phyloP scores from a whole-genome alignment of 2,888 invertebrate species.

The Scaptodrosophila latifasciaeformis region DNA sequence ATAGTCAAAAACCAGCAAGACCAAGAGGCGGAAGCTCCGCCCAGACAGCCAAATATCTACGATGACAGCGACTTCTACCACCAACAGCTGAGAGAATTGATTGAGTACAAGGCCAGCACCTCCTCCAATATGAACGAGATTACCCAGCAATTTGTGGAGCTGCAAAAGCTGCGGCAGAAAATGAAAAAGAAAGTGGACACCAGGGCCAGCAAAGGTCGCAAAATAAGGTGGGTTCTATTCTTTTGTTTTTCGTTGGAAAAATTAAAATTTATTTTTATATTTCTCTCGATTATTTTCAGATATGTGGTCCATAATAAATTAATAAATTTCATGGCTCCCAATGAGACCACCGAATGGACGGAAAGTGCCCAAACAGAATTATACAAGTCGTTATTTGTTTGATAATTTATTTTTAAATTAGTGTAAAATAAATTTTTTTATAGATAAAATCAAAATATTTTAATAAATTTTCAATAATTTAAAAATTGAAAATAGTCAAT shows the following conservation, averaged over 20 bases:
- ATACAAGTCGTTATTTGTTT: conserved; percentile 86
- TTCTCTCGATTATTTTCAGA: conserved; percentile 38
- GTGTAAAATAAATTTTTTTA: neutral
- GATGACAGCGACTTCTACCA: conserved; percentile 99
- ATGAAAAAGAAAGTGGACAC: conserved; percentile 96
- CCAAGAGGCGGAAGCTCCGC: conserved; percentile 77
- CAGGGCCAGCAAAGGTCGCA: conserved; percentile 94
- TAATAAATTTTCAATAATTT: too few relatives aligned
- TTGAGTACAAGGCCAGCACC: conserved; percentile 91
- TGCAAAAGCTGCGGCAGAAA: conserved; percentile 93
- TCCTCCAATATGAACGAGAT: conserved; percentile 89
- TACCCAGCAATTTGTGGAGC: conserved; percentile 91
- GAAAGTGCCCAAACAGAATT: conserved; percentile 88
- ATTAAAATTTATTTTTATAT: neutral
- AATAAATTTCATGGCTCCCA: conserved; percentile 93
- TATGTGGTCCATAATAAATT: conserved; percentile 90
- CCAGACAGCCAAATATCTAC: conserved; percentile 82
- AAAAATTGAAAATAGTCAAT: too few relatives aligned
- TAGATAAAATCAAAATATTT: too few relatives aligned
- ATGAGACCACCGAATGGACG: conserved; percentile 80
- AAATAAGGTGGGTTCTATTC: conserved; percentile 79
- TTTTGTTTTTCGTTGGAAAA: too few relatives aligned
- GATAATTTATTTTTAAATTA: conserved; percentile 26
- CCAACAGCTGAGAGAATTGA: conserved; percentile 91
- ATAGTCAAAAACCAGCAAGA: conserved; percentile 81